Conservation (phyloP, 2,888 invertebrate species). For the Seladonia tumulorum region DNA sequence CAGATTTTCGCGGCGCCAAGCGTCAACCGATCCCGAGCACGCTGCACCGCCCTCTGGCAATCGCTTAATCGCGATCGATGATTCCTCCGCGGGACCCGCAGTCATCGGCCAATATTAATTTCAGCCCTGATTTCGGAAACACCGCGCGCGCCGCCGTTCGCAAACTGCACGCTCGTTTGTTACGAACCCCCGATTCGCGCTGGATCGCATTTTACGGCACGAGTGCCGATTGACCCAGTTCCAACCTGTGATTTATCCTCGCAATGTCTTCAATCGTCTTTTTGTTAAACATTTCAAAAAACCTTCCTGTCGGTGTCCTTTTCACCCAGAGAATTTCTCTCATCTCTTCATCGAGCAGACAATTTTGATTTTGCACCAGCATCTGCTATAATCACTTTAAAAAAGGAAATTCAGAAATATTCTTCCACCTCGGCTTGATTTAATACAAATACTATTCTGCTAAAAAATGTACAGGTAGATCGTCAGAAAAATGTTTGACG, state of each 20-base stretch:
- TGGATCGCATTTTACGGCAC: background rate
- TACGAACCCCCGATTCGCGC: background rate
- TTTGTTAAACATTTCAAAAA: background rate
- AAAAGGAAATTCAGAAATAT: background rate
- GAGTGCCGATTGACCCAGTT: background rate
- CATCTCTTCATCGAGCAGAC: too few species aligned
- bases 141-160: background rate
- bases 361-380: too few species aligned
- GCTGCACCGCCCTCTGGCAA: background rate
- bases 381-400: background rate
- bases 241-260: background rate
- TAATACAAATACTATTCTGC: too few species aligned
- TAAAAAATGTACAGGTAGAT: too few species aligned
- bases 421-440: too few species aligned
- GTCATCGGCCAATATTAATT: conserved; percentile 42
- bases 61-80: conserved; percentile 35
- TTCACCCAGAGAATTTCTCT: too few species aligned
- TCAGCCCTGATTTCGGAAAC: conserved; percentile 1
- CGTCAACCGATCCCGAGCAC: background rate
- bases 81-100: conserved; percentile 19
- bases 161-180: background rate
- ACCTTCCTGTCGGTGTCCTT: background rate
- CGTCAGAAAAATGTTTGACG: too few species aligned
- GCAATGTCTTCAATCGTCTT: background rate
- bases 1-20: conserved; percentile 18